These are phyloP conservation scores for Corythucha ciliata DNA, from an alignment of 2,888 invertebrate genomes.

Conservation along the genomic window DNA sequence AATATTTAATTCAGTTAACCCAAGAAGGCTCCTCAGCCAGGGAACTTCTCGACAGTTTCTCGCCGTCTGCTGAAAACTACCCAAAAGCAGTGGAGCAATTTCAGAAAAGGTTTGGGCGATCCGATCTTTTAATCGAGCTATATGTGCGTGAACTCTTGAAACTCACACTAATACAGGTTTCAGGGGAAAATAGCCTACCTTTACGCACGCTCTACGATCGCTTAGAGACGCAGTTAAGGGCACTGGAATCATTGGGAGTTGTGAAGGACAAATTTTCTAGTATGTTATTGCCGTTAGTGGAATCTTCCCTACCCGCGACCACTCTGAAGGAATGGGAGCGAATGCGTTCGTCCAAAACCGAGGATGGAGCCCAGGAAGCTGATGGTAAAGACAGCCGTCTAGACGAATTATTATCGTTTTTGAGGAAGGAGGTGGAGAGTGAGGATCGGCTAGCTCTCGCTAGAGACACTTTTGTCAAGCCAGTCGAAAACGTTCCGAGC, in stretches of 20 bases:
- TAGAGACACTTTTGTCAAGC: conserved; percentile 2
- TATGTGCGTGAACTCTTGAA: conserved; percentile 29
- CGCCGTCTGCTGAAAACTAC: conserved; percentile 16
- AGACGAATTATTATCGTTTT: background rate
- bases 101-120: conserved; percentile 34
- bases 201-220: background rate
- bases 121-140: conserved; percentile 37
- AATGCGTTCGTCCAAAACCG: background rate
- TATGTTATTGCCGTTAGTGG: conserved; percentile 6
- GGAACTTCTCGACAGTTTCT: conserved; percentile 28
- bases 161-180: background rate
- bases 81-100: background rate
- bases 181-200: no score
- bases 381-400: no score
- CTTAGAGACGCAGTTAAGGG: conserved; percentile 4
- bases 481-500: background rate
- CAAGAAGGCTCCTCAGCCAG: conserved; percentile 21
- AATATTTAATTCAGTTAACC: conserved; percentile 26
- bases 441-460: conserved; percentile 3
- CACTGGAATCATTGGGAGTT: background rate
- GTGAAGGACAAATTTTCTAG: background rate
- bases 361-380: background rate
- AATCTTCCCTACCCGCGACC: background rate
- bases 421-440: background rate
- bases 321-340: background rate